Base-by-base conservation (phyloP, 2,113 vertebrate species). In the Rattus rattus region DNA sequence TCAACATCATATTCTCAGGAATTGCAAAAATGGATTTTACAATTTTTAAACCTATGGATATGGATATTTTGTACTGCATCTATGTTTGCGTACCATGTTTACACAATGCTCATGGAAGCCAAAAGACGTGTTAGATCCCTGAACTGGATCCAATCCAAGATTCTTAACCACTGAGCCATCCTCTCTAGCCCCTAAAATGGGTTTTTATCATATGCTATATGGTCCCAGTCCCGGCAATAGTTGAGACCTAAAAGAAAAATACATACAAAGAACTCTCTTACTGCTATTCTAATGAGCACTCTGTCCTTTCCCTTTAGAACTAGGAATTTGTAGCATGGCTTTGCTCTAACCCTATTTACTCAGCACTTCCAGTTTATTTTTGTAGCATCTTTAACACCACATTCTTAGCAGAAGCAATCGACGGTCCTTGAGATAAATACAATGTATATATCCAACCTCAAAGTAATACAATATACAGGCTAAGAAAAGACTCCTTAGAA, bases 401-500 rank as follows among this genome's bases (percentile, higher is more conserved):
- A 43, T 92, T 24, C 56, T 54, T 80, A 56, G 30, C 33, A 56
- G 52, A 30, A 80, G 43, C 63, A 67, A 47, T 90, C 39, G 11
- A 7, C n/a, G 30, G 65, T 92, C n/a, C 28, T 49, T 96, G 81
- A 92, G 52, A 39, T 91, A 92, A 90, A 92, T 56, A 87, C 47
- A 26, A n/a, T 36, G 7, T 88, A 28, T 84, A 92, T 19, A 17
- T 91, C 17, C 92, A 91, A 87, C 89, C 92, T 49, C 72, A 95
- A 96, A 94, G 20, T 92, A 95, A 92, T 80, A 39, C 67, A 93
- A 90, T 47, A 11, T 49, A 91, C 56, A 88, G 83, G 56, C 70
- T 59, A 76, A 95, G 90, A 80, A 92, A 95, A 84, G 76, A 89
- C 24, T 94, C 96, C 77, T n/a, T 83, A 91, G 88, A 7, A 91